phyloP scores from a whole-genome alignment of 2,113 vertebrate genomes.

The Phodopus roborovskii region DNA sequence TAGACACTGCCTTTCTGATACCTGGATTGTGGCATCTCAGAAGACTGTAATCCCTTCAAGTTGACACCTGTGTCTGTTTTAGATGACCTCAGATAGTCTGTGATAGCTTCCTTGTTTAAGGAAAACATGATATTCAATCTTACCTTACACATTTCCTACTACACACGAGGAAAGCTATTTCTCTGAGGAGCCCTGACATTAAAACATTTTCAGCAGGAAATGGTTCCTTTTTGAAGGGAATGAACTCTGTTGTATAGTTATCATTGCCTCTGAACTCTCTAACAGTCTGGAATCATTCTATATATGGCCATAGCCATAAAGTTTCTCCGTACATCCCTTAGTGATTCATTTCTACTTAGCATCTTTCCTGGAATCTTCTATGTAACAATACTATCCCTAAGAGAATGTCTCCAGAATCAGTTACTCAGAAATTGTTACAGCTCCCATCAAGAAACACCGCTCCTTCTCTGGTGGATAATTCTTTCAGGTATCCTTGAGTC shows the following conservation, averaged over 20 bases:
- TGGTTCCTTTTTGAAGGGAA: background rate
- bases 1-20: background rate
- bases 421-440: background rate
- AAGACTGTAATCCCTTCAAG: background rate
- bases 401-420: background rate
- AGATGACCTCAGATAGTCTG: background rate
- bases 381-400: background rate
- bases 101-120: background rate
- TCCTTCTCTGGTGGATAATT: background rate
- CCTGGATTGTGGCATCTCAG: background rate
- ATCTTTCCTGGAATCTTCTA: constrained; percentile 6
- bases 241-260: background rate
- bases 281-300: background rate
- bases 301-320: background rate
- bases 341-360: background rate
- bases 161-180: background rate
- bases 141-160: background rate
- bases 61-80: background rate
- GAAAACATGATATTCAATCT: background rate
- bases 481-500: background rate
- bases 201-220: constrained; percentile 19
- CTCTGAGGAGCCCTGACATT: background rate
- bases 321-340: background rate
- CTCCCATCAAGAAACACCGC: background rate
- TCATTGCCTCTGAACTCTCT: background rate